Evolutionary conservation across 1,140 invertebrate species (phyloP).

Genomic region (Anastrepha obliqua): DNA sequence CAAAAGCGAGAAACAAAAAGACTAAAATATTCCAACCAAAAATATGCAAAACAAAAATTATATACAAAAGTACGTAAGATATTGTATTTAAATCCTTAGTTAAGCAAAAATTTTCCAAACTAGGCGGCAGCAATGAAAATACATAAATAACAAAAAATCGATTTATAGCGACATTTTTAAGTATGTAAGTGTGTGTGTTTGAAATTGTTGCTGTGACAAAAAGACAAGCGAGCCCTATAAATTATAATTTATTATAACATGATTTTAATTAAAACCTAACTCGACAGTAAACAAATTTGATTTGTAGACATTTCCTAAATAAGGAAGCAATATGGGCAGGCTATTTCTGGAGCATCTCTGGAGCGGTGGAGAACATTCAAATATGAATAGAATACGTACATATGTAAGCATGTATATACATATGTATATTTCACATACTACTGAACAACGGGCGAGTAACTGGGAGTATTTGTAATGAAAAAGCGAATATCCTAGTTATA

Average conservation of each 20-base stretch:
- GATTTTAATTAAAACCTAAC: conserved; percentile 52
- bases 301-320: conserved; percentile 5
- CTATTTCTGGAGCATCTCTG: not conserved
- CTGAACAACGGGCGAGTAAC: too few species aligned
- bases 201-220: too few species aligned
- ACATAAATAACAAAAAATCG: conserved; percentile 20
- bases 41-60: conserved; percentile 25
- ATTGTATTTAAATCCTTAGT: not conserved
- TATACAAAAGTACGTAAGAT: not conserved
- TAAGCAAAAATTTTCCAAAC: not conserved
- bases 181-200: not conserved
- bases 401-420: too few species aligned
- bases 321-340: not conserved
- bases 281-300: conserved; percentile 46
- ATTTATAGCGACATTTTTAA: conserved; percentile 10
- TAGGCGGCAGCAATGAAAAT: conserved; percentile 4
- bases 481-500: too few species aligned
- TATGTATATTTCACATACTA: too few species aligned
- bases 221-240: not conserved
- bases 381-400: too few species aligned
- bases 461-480: too few species aligned
- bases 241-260: conserved; percentile 53
- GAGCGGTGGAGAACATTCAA: too few species aligned
- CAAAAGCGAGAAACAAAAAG: not conserved
- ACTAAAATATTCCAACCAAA: conserved; percentile 33